Base-by-base conservation (phyloP, 2,888 invertebrate species). In the Buathra laborator region DNA sequence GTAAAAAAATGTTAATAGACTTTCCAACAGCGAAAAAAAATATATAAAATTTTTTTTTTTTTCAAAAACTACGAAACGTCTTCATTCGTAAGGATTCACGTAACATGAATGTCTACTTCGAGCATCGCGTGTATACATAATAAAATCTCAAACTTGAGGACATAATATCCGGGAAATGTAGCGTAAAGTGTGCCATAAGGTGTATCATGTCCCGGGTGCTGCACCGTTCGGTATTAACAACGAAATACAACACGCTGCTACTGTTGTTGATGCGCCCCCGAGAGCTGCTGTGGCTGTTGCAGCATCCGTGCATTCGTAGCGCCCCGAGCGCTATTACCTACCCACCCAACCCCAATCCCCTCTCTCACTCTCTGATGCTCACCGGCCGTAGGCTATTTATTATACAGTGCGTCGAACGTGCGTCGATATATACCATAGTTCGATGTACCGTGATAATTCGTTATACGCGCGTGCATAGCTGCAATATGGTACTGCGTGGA, bases 361-460 rank as follows among this genome's bases (percentile, higher is more conserved):
- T 70, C 51, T 32, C 67, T 37, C 37, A 71, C 66, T 76, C 48
- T 75, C 48, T 29, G 51, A 16, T 75, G 66, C 71, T 66, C 29
- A 48, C 66, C 78, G 70, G 77, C 81, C 81, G 70, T 86, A 79
- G 66, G 81, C 78, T 88, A 90, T 90, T 90, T 90, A 90, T 91
- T 91, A 89, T 83, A 79, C 74, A 48, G 74, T 64, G 75, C 77
- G 77, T 86, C 78, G 81, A 83, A 85, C 72, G 74, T 79, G 62
- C 64, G 70, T 81, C 84, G 80, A 86, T 84, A 85, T 85, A 83
- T 77, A 66, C 79, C 74, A 86, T 83, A 81, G 87, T 84, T 86
- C 87, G 88, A 86, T 86, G 88, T 89, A 88, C 85, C 88, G 89
- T 89, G 87, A 90, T 89, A 90, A 90, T 89, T 91, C 89, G 86